Evolutionary conservation across 2,888 invertebrate genomes (phyloP).

Genomic region (Drosophila formosana): DNA sequence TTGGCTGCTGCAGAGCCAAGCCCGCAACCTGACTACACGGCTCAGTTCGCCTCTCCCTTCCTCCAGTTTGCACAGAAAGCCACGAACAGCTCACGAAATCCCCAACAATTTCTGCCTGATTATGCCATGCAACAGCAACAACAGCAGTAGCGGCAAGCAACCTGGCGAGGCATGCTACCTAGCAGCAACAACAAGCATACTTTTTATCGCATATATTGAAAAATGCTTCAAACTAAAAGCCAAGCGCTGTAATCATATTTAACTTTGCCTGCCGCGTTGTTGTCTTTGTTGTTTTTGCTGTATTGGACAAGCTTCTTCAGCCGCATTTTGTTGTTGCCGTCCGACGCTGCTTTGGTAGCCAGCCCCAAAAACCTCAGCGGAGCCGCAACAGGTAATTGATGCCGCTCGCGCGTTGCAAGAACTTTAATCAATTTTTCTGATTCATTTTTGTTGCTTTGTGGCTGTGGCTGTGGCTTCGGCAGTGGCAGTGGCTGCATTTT

Average conservation of each 20-base stretch:
- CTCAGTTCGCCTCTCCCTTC: neutral
- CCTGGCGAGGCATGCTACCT: slow-evolving; percentile 4
- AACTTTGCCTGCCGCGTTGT: slow-evolving; percentile 49
- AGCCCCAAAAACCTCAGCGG: slow-evolving; percentile 36
- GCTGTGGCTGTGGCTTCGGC: neutral
- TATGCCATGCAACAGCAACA: slow-evolving; percentile 42
- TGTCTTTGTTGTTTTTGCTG: slow-evolving; percentile 18
- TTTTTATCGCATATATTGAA: slow-evolving; percentile 60
- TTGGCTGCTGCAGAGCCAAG: slow-evolving; percentile 10
- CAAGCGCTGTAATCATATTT: slow-evolving; percentile 75
- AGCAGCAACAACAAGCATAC: slow-evolving; percentile 21
- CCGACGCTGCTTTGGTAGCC: slow-evolving; percentile 16
- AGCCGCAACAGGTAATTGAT: slow-evolving; percentile 72
- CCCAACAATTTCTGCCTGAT: slow-evolving; percentile 43
- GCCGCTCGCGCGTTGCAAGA: slow-evolving; percentile 71
- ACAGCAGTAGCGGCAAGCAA: slow-evolving; percentile 15
- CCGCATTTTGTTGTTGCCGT: slow-evolving; percentile 32
- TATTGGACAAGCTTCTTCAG: slow-evolving; percentile 31
- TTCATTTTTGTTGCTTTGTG: slow-evolving; percentile 37
- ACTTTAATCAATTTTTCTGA: slow-evolving; percentile 74
- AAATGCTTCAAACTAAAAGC: slow-evolving; percentile 71
- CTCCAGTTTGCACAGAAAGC: slow-evolving; percentile 1
- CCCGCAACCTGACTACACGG: slow-evolving; percentile 10
- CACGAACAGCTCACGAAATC: slow-evolving; percentile 36
- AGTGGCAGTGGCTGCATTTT: slow-evolving; percentile 24